These are phyloP conservation scores for Troilus luridus DNA, from an alignment of 2,888 invertebrate species.

Conservation along the genomic window DNA sequence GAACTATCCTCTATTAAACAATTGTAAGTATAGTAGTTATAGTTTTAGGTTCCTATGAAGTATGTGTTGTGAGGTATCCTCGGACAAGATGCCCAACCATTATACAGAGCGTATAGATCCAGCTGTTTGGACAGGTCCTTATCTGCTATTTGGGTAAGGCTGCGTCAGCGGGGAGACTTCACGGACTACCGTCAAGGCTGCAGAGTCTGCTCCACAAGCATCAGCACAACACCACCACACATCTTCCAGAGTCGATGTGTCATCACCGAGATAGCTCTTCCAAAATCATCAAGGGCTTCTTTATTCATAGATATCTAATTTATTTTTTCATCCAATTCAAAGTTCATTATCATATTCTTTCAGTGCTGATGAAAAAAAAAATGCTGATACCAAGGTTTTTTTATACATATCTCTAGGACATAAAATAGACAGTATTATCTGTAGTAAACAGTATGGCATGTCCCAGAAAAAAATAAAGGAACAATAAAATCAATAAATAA, in stretches of 20 bases:
- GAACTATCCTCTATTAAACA: too few relatives aligned
- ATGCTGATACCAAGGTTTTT: neutral
- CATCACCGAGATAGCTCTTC: neutral
- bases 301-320: neutral
- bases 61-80: neutral
- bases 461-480: too few relatives aligned
- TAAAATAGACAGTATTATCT: neutral
- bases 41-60: too few relatives aligned
- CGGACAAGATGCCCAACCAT: neutral
- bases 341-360: neutral
- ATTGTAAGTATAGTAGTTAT: too few relatives aligned
- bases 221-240: neutral
- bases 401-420: neutral
- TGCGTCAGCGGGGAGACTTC: constrained; percentile 45
- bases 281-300: neutral
- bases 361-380: neutral
- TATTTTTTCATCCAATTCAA: neutral
- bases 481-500: too few relatives aligned
- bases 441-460: neutral
- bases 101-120: neutral
- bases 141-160: constrained; percentile 36
- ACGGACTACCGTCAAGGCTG: constrained; percentile 20
- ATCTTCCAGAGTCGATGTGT: constrained; percentile 20
- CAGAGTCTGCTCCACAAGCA: neutral
- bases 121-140: constrained; percentile 21